Percentiles rank a stretch among this genome's conserved stretches.
Evolutionary conservation across 1,140 invertebrate genomes (phyloP).

Genomic region (Euura saliciscinereae): DNA sequence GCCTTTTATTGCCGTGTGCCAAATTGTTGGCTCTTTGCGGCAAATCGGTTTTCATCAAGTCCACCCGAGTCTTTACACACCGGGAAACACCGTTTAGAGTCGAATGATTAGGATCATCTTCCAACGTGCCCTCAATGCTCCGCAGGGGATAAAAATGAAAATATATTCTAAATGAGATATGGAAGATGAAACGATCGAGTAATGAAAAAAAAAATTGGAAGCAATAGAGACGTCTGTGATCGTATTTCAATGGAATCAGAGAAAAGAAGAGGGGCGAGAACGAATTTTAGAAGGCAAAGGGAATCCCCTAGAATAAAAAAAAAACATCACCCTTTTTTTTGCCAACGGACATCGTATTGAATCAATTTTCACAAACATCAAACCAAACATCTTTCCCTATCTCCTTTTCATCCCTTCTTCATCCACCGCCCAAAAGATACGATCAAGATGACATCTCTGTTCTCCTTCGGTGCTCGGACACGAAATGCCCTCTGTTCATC

Average conservation of each 20-base stretch:
- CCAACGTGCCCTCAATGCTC: too few species aligned
- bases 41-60: background rate
- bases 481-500: background rate
- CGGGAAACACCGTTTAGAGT: background rate
- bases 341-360: background rate
- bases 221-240: background rate
- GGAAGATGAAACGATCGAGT: too few species aligned
- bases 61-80: background rate
- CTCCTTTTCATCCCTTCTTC: background rate
- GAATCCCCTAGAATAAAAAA: background rate
- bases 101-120: too few species aligned
- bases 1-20: background rate
- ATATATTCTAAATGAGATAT: too few species aligned
- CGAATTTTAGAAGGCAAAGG: background rate
- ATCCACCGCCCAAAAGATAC: background rate
- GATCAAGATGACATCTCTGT: background rate
- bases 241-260: background rate
- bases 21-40: too few species aligned
- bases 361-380: constrained; percentile 7
- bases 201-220: too few species aligned
- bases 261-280: background rate
- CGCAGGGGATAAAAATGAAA: too few species aligned
- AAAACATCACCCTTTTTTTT: background rate
- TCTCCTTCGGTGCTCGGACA: background rate
- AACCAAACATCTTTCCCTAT: background rate